These are phyloP conservation scores for Hydrotaea cyrtoneurina DNA, from an alignment of 2,888 invertebrate species.

Conservation along the genomic window DNA sequence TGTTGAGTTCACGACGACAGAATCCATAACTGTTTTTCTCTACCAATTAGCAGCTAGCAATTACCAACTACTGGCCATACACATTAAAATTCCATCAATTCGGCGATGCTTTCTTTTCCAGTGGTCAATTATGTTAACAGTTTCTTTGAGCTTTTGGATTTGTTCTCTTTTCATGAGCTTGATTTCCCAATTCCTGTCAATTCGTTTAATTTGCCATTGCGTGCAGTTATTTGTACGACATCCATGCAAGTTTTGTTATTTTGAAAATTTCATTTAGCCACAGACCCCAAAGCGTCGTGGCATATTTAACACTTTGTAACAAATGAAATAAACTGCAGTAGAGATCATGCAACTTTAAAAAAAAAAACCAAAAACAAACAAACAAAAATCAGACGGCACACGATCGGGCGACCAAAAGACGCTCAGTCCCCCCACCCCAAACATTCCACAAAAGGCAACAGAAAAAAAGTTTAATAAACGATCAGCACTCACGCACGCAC, in stretches of 20 bases:
- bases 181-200: not conserved
- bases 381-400: slow-evolving; percentile 16
- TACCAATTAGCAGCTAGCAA: no score
- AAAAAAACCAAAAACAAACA: slow-evolving; percentile 41
- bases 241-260: slow-evolving; percentile 10
- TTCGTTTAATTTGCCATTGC: slow-evolving; percentile 38
- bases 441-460: not conserved
- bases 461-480: slow-evolving; percentile 55
- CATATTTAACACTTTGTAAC: slow-evolving; percentile 64
- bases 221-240: slow-evolving; percentile 51
- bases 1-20: no score
- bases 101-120: no score
- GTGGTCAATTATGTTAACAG: slow-evolving; percentile 9
- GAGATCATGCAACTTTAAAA: slow-evolving; percentile 59
- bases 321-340: slow-evolving; percentile 49
- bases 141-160: not conserved
- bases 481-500: slow-evolving; percentile 56
- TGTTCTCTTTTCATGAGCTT: not conserved
- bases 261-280: slow-evolving; percentile 35
- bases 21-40: no score
- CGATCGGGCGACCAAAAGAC: slow-evolving; percentile 18
- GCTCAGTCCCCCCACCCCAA: not conserved
- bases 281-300: slow-evolving; percentile 63
- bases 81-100: no score
- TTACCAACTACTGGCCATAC: no score